Conservation (phyloP, 64 coral and sea anemone species). For the Pocillopora verrucosa region DNA sequence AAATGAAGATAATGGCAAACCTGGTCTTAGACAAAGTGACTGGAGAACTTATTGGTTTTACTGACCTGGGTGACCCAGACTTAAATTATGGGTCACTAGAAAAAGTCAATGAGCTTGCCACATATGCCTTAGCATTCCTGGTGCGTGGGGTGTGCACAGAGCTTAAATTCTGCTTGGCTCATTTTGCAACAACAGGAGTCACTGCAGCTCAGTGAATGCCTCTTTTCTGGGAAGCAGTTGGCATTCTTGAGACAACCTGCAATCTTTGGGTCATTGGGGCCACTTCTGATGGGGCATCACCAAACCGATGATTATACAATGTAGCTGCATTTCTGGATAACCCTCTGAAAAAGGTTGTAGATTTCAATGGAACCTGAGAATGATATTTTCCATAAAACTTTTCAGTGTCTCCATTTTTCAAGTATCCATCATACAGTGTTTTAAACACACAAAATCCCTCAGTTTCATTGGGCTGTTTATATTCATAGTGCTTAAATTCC, state of each 20-base stretch:
- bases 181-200: not conserved
- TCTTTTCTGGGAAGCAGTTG: not conserved
- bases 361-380: too few species aligned
- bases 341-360: too few species aligned
- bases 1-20: conserved; percentile 25
- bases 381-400: too few species aligned
- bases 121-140: conserved; percentile 12
- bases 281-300: too few species aligned
- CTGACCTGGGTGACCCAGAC: conserved; percentile 23
- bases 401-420: too few species aligned
- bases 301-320: not conserved
- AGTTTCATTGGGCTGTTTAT: conserved; percentile 3
- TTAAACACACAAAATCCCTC: conserved; percentile 4
- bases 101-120: not conserved
- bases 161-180: not conserved
- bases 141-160: conserved; percentile 5
- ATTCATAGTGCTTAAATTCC: not conserved
- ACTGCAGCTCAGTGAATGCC: not conserved
- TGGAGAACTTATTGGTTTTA: conserved; percentile 11
- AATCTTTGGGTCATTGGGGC: not conserved
- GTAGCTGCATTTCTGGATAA: too few species aligned
- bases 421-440: not conserved
- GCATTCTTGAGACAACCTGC: not conserved
- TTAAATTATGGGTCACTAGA: conserved; percentile 9
- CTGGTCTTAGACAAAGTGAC: conserved; percentile 15